phyloP scores from a whole-genome alignment of 1,140 invertebrate genomes.

The Melipona quadrifasciata region DNA sequence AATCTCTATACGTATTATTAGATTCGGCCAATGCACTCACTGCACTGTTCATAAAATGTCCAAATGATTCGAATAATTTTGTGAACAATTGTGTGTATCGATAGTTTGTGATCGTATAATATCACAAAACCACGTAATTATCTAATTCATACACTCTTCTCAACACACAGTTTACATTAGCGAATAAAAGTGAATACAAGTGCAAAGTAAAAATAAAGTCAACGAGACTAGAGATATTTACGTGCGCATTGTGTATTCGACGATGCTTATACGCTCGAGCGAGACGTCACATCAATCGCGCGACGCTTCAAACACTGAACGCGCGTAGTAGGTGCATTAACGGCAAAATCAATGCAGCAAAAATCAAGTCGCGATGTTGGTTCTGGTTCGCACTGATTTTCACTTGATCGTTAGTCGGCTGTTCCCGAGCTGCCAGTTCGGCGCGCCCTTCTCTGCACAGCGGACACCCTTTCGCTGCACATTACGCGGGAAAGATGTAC shows the following conservation, averaged over 20 bases:
- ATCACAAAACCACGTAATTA: no score
- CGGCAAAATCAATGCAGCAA: constrained; percentile 69
- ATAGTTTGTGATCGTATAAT: no score
- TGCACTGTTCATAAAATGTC: no score
- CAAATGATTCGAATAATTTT: no score
- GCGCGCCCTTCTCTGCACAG: constrained; percentile 27
- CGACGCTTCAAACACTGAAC: constrained; percentile 57
- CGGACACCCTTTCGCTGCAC: constrained; percentile 40
- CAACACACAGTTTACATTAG: no score
- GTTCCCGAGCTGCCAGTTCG: constrained; percentile 50
- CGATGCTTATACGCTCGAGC: not conserved
- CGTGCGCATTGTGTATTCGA: not conserved
- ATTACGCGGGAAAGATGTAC: constrained; percentile 60
- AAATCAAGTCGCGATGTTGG: constrained; percentile 68
- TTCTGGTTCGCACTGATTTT: constrained; percentile 64
- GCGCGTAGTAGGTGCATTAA: constrained; percentile 62
- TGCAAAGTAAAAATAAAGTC: no score
- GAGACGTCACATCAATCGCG: not conserved
- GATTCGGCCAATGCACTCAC: no score
- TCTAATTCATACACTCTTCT: no score
- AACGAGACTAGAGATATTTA: no score
- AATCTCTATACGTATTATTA: no score
- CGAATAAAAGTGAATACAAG: no score
- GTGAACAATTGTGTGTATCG: no score
- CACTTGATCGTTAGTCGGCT: constrained; percentile 62